Evolutionary conservation across 2,797 vertebrate genomes (phyloP), one percentile per base, ranked within the genome.

Genomic region (Esox masquinongy): DNA sequence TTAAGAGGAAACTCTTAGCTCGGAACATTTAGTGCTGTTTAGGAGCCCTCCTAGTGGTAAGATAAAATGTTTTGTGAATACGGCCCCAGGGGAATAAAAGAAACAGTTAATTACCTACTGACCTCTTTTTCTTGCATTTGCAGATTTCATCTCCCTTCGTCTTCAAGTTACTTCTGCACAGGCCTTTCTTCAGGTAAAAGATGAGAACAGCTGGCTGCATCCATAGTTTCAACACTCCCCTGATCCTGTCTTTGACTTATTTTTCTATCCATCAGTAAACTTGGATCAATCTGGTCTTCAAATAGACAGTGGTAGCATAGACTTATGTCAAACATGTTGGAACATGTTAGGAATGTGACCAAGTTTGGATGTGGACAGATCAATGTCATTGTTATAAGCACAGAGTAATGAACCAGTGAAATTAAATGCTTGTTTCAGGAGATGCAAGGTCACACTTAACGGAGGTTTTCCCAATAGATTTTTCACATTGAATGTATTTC

Each of bases 121-220:
- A 73, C 16, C 22, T 74, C 1, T 36, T 8, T 53, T 71, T 43
- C 70, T 75, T n/a, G 73, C 31, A 78, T 74, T n/a, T 85, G 61
- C 90, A 99, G 98, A 99, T 99, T 88, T 99, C 98, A 0, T 99
- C 97, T 5, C 97, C 98, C 1, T 99, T 99, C 86, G 96, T 99
- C 86, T 99, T 99, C 92, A 99, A 99, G 84, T 88, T 99, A n/a
- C 77, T 99, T 83, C 94, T 99, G 74, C 97, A 99, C 76, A 93
- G 98, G 78, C 98, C 97, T 36, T 99, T 98, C 87, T 99, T 99
- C 93, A 97, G 97, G 98, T 99, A 89, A 81, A 90, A 91, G 50
- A 11, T n/a, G 15, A 19, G 15, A 34, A 15, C 6, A 67, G 31
- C 31, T 29, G 29, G 31, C 24, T 36, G 26, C 9, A 11, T 68